phyloP scores from a whole-genome alignment of 2,888 invertebrate genomes.

The Patella depressa region DNA sequence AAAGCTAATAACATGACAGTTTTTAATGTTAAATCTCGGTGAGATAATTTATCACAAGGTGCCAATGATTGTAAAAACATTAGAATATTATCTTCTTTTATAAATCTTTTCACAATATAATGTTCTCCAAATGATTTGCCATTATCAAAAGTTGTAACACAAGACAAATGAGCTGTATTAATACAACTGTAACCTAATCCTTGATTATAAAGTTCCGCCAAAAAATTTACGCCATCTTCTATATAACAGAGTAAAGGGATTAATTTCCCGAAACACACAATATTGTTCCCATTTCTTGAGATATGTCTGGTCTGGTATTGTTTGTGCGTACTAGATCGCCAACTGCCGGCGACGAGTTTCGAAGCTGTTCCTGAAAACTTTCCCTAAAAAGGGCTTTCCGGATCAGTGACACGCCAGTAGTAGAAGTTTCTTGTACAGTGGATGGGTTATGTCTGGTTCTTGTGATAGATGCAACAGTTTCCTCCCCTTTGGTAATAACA shows the following conservation, averaged over 20 bases:
- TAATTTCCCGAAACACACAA: constrained; percentile 23
- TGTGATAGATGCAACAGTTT: constrained; percentile 8
- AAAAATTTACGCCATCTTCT: constrained; percentile 21
- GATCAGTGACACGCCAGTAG: constrained; percentile 22
- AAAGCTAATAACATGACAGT: constrained; percentile 38
- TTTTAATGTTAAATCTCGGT: constrained; percentile 7
- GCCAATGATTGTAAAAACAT: constrained; percentile 26
- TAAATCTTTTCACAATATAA: constrained; percentile 30
- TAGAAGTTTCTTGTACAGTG: constrained; percentile 13
- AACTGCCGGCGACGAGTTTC: constrained; percentile 7
- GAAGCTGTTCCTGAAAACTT: constrained; percentile 24
- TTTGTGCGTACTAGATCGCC: constrained; percentile 9
- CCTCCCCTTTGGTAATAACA: constrained; percentile 17
- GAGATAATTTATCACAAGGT: constrained; percentile 26
- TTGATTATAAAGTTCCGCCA: constrained; percentile 17
- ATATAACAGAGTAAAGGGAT: constrained; percentile 17
- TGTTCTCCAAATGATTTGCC: constrained; percentile 14
- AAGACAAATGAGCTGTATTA: constrained; percentile 22
- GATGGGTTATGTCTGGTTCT: constrained; percentile 14
- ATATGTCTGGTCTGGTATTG: constrained; percentile 22
- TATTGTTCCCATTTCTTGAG: constrained; percentile 20
- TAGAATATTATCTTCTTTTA: constrained; percentile 29
- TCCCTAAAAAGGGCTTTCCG: too few species aligned
- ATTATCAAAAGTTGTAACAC: neutral
- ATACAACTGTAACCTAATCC: constrained; percentile 24